phyloP scores from a whole-genome alignment of 2,888 invertebrate genomes.

The Aquatica leii region DNA sequence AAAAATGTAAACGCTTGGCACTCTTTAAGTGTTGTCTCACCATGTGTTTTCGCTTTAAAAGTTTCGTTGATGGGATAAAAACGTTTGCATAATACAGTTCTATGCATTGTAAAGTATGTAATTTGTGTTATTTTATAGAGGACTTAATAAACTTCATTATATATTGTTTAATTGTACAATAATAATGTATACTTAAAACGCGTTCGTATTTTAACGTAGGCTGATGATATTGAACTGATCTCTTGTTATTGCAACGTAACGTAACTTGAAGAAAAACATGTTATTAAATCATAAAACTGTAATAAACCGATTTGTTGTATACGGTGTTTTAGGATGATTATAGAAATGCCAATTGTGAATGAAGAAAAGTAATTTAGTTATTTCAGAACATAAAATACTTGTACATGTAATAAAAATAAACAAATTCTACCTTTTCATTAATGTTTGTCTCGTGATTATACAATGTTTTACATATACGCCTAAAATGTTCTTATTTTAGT shows the following conservation, averaged over 20 bases:
- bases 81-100: too few relatives aligned
- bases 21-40: too few relatives aligned
- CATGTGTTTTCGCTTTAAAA: too few relatives aligned
- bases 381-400: constrained; percentile 13
- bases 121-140: too few relatives aligned
- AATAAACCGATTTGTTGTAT: constrained; percentile 11
- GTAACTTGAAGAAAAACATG: constrained; percentile 10
- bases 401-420: constrained; percentile 12
- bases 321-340: constrained; percentile 9
- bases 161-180: too few relatives aligned
- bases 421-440: constrained; percentile 6
- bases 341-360: constrained; percentile 11
- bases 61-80: too few relatives aligned
- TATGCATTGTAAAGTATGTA: too few relatives aligned
- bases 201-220: constrained; percentile 4
- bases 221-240: not conserved
- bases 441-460: constrained; percentile 9
- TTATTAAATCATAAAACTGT: constrained; percentile 10
- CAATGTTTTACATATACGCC: too few relatives aligned
- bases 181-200: too few relatives aligned
- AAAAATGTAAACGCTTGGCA: too few relatives aligned
- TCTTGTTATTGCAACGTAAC: not conserved
- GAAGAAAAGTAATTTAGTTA: constrained; percentile 14
- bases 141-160: too few relatives aligned
- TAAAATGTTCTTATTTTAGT: too few relatives aligned